A percentile compares a stretch with the other conserved stretches of the same genome.
Evolutionary conservation across 2,888 invertebrate species (phyloP).

Genomic region (Dendrolimus houi): DNA sequence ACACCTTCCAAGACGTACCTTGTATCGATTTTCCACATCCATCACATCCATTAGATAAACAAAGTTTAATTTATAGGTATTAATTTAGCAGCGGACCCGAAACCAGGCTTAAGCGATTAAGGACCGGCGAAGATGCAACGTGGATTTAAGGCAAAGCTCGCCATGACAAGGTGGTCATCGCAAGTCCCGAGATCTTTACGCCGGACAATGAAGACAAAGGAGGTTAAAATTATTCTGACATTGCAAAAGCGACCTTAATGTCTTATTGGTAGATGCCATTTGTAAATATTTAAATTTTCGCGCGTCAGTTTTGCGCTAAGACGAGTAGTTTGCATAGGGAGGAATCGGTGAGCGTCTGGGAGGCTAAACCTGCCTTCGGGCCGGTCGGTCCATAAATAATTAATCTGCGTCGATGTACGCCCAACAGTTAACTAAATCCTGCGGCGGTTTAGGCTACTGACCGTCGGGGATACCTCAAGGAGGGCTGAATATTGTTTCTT

Average conservation of each 20-base stretch:
- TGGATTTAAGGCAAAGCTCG: constrained; percentile 67
- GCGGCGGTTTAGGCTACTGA: constrained; percentile 42
- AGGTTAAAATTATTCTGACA: constrained; percentile 65
- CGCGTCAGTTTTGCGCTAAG: constrained; percentile 65
- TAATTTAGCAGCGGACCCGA: constrained; percentile 50
- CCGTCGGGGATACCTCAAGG: constrained; percentile 30
- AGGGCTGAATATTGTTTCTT: constrained; percentile 28
- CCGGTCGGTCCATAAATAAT: constrained; percentile 68
- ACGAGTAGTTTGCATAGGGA: constrained; percentile 71
- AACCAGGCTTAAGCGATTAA: constrained; percentile 64
- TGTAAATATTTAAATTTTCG: constrained; percentile 63
- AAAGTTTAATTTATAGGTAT: constrained; percentile 48
- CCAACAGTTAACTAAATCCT: constrained; percentile 62
- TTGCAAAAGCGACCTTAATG: constrained; percentile 62
- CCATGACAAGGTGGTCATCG: constrained; percentile 75
- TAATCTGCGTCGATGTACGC: constrained; percentile 67
- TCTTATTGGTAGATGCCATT: constrained; percentile 45
- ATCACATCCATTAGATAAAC: constrained; percentile 17
- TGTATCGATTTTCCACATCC: constrained; percentile 7
- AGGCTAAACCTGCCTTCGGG: constrained; percentile 61
- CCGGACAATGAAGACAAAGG: constrained; percentile 72
- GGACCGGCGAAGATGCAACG: constrained; percentile 66
- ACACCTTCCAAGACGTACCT: constrained; percentile 15
- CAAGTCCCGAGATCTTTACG: constrained; percentile 64
- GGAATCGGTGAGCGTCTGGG: constrained; percentile 66